Evolutionary conservation across 2,888 invertebrate genomes (phyloP).

Genomic region (Xylocampa areola): DNA sequence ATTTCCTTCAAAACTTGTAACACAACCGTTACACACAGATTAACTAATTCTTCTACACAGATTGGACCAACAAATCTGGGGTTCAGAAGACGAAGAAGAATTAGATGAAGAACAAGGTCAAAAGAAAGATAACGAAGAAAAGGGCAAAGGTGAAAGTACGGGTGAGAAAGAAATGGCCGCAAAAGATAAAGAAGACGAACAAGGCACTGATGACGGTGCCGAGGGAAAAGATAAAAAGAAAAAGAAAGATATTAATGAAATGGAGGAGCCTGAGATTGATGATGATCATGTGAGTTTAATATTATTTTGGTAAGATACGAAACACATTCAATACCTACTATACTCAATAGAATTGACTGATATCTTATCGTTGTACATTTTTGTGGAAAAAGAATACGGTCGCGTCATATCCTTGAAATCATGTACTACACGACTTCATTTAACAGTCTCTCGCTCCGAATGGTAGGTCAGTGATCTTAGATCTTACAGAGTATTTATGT

Average conservation of each 20-base stretch:
- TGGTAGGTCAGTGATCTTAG: too few species aligned
- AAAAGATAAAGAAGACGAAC: conserved; percentile 91
- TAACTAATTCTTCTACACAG: conserved; percentile 69
- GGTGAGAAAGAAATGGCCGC: conserved; percentile 94
- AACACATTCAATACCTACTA: too few species aligned
- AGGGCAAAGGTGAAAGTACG: conserved; percentile 90
- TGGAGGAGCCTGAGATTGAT: conserved; percentile 94
- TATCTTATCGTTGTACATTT: too few species aligned
- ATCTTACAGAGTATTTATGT: too few species aligned
- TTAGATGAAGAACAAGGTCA: conserved; percentile 86
- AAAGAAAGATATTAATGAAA: conserved; percentile 94
- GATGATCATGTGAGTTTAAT: conserved; percentile 91
- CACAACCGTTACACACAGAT: not conserved
- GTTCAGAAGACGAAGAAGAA: conserved; percentile 94
- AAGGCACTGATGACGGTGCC: conserved; percentile 88
- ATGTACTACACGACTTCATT: too few species aligned
- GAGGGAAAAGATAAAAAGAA: conserved; percentile 89
- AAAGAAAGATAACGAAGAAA: conserved; percentile 90
- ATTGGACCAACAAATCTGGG: conserved; percentile 95
- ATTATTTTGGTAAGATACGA: too few species aligned
- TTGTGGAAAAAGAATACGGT: too few species aligned
- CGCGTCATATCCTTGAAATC: too few species aligned
- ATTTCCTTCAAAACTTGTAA: too few species aligned
- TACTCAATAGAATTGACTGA: too few species aligned
- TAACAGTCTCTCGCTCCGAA: too few species aligned